A percentile compares a stretch with the other conserved stretches of the same genome.
These are phyloP conservation scores for Morus bassanus DNA, from an alignment of 2,797 vertebrate genomes.

Conservation along the genomic window DNA sequence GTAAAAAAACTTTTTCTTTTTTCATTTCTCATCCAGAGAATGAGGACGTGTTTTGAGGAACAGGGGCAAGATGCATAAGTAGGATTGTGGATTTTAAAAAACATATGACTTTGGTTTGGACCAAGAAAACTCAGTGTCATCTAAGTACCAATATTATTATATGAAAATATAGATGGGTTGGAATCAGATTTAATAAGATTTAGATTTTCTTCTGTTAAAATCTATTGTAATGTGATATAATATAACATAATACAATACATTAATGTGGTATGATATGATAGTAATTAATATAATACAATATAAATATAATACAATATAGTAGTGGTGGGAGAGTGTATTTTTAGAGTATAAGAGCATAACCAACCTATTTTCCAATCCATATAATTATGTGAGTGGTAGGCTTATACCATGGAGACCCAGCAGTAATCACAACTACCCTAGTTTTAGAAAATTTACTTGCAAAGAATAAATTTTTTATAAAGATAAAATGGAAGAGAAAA, in stretches of 20 bases:
- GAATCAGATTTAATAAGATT: not conserved
- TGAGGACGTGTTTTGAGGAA: not conserved
- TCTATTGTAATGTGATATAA: not conserved
- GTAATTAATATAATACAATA: not conserved
- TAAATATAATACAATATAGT: not conserved
- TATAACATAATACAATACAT: not conserved
- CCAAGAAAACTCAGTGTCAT: not conserved
- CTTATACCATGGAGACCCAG: not conserved
- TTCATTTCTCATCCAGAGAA: not conserved
- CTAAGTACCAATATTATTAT: not conserved
- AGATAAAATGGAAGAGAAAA: not conserved
- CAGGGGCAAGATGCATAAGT: not conserved
- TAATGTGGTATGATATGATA: not conserved
- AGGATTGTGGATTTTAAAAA: not conserved
- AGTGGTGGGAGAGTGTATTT: not conserved
- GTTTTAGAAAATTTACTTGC: not conserved
- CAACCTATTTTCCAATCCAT: not conserved
- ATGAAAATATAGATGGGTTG: not conserved
- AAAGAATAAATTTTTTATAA: not conserved
- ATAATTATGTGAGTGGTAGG: not conserved
- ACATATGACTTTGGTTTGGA: not conserved
- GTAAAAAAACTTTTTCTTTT: not conserved
- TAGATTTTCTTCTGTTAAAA: not conserved
- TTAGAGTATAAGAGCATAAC: not conserved
- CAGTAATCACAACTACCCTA: not conserved